Evolutionary conservation across 1,140 invertebrate genomes (phyloP).

Genomic region (Penaeus indicus): DNA sequence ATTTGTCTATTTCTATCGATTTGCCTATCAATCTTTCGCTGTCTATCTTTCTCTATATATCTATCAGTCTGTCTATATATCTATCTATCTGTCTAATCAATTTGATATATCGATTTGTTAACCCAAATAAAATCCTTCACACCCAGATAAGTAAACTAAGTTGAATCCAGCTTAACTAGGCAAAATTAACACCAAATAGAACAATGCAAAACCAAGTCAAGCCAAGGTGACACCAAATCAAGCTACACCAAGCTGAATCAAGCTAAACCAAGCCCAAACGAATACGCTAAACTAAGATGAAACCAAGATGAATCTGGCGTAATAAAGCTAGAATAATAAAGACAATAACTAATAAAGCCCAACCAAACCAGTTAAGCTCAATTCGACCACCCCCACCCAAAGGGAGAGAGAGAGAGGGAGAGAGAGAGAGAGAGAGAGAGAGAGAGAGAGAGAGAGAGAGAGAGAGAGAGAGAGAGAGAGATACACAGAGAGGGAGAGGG

Average conservation of each 20-base stretch:
- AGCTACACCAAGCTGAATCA: not conserved
- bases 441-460: not conserved
- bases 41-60: too few relatives aligned
- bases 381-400: not conserved
- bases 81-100: too few relatives aligned
- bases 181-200: too few relatives aligned
- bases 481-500: not conserved
- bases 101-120: too few relatives aligned
- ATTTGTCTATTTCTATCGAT: too few relatives aligned
- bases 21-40: too few relatives aligned
- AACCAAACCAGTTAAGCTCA: not conserved
- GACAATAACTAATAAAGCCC: not conserved
- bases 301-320: not conserved
- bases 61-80: too few relatives aligned
- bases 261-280: not conserved
- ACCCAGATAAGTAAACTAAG: too few relatives aligned
- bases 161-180: too few relatives aligned
- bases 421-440: not conserved
- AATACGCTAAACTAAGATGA: not conserved
- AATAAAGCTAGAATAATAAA: not conserved
- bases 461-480: not conserved
- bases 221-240: too few relatives aligned
- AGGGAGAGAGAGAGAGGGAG: slow-evolving; percentile 1
- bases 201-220: too few relatives aligned
- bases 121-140: too few relatives aligned